Evolutionary conservation across 1,140 invertebrate species (phyloP).

Genomic region (Laupala kohalensis): DNA sequence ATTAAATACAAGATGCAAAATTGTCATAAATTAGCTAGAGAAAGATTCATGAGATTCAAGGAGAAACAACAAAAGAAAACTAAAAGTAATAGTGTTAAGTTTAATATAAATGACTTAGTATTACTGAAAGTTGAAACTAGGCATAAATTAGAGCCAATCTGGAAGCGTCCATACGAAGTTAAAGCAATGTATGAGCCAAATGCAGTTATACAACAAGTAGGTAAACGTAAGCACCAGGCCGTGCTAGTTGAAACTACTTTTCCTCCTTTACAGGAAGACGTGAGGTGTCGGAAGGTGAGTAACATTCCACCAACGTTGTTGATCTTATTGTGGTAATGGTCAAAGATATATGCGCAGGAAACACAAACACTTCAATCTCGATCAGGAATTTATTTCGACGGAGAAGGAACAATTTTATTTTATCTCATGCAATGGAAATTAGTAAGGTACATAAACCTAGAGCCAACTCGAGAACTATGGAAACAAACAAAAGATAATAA

Average conservation of each 20-base stretch:
- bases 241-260: too few relatives aligned
- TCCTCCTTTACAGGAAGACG: neutral
- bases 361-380: neutral
- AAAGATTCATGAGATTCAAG: neutral
- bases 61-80: neutral
- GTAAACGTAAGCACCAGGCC: neutral
- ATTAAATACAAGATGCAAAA: neutral
- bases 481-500: neutral
- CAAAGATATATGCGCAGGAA: neutral
- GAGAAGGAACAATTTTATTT: neutral
- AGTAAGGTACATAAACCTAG: neutral
- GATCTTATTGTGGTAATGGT: neutral
- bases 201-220: neutral
- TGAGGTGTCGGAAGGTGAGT: neutral
- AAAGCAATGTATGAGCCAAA: too few relatives aligned
- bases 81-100: neutral
- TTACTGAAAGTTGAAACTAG: too few relatives aligned
- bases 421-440: neutral
- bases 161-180: neutral
- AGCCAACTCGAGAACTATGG: neutral
- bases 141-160: neutral
- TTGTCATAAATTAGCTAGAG: neutral
- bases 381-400: constrained; percentile 1
- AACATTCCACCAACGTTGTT: neutral
- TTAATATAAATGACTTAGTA: constrained; percentile 1